phyloP scores from a whole-genome alignment of 2,797 vertebrate genomes.

The Notolepis coatsorum region DNA sequence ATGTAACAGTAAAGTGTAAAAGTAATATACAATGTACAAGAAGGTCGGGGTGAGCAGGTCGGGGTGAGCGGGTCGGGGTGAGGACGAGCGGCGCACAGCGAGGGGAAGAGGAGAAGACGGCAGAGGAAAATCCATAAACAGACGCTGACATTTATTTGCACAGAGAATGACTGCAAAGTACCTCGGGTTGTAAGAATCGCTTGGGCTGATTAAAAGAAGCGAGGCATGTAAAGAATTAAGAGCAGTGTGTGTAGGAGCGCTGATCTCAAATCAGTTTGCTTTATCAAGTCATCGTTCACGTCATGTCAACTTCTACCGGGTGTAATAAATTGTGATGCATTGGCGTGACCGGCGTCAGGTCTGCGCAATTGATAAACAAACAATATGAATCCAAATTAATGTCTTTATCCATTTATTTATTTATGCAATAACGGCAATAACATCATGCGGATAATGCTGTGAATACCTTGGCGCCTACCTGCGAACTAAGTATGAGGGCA shows the following conservation, averaged over 20 bases:
- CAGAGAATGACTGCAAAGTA: slow-evolving; percentile 60
- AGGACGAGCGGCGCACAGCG: slow-evolving; percentile 41
- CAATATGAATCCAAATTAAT: no score
- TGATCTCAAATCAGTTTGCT: slow-evolving; percentile 22
- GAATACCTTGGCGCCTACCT: no score
- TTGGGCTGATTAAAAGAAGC: slow-evolving; percentile 57
- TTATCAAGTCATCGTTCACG: slow-evolving; percentile 19
- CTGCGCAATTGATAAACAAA: no score
- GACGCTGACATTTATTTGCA: slow-evolving; percentile 64
- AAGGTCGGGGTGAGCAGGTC: slow-evolving; percentile 55
- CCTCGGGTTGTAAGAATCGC: slow-evolving; percentile 40
- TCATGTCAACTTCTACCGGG: no score
- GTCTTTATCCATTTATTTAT: no score
- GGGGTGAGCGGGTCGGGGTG: slow-evolving; percentile 47
- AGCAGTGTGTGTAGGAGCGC: not conserved
- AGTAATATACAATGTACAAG: no score
- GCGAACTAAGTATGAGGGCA: no score
- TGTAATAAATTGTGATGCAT: no score
- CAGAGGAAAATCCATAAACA: slow-evolving; percentile 58
- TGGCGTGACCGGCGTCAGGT: no score
- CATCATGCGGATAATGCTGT: no score
- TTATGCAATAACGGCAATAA: no score
- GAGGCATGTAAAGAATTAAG: slow-evolving; percentile 18
- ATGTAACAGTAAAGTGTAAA: no score
- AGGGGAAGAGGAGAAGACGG: slow-evolving; percentile 32